phyloP scores from a whole-genome alignment of 1,140 invertebrate genomes.

The Drosophila obscura region DNA sequence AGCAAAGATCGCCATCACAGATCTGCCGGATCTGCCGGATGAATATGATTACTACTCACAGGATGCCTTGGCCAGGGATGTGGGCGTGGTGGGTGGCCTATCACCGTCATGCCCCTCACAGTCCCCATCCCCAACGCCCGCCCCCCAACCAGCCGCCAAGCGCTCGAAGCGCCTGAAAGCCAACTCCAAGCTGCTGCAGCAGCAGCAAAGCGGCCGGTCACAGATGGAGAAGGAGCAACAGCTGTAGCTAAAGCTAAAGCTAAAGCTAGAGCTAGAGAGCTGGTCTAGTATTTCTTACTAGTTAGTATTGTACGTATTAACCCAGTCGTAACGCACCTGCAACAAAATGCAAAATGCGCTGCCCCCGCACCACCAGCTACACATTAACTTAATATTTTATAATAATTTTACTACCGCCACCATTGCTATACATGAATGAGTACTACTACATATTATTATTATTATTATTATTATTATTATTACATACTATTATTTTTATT shows the following conservation, averaged over 20 bases:
- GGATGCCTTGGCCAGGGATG: slow-evolving; percentile 69
- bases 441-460: too few relatives aligned
- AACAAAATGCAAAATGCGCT: too few relatives aligned
- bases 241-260: slow-evolving; percentile 10
- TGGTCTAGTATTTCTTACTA: slow-evolving; percentile 47
- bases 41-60: slow-evolving; percentile 61
- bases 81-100: slow-evolving; percentile 61
- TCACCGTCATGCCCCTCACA: slow-evolving; percentile 18
- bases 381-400: not conserved
- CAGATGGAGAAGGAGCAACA: slow-evolving; percentile 15
- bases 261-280: not conserved
- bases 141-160: slow-evolving; percentile 19
- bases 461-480: too few relatives aligned
- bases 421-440: slow-evolving; percentile 1
- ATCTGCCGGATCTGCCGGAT: slow-evolving; percentile 37
- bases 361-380: not conserved
- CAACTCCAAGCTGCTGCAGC: slow-evolving; percentile 47
- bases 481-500: slow-evolving; percentile 4
- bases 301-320: slow-evolving; percentile 29
- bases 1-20: slow-evolving; percentile 12
- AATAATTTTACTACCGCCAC: slow-evolving; percentile 1
- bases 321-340: not conserved
- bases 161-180: slow-evolving; percentile 53
- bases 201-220: slow-evolving; percentile 23
- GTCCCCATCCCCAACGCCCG: slow-evolving; percentile 2